Percentiles rank a stretch among this genome's conserved stretches.
Conservation (phyloP, 2,888 invertebrate species). For the Patella pellucida region DNA sequence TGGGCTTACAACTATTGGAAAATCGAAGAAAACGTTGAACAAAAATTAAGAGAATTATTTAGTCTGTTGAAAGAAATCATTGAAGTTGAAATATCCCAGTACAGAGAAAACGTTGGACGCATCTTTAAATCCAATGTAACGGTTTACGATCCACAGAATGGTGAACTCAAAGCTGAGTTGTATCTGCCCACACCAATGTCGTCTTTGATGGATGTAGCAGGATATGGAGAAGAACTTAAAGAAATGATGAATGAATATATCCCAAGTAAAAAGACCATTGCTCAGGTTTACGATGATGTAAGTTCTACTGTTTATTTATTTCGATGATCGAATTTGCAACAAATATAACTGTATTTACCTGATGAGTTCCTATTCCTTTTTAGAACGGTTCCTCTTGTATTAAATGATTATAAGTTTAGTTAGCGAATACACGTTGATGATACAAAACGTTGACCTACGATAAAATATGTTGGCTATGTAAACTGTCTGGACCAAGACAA, state of each 20-base stretch:
- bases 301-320: neutral
- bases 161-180: conserved; percentile 60
- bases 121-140: conserved; percentile 21
- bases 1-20: conserved; percentile 54
- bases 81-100: conserved; percentile 40
- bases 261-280: conserved; percentile 17
- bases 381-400: too few species aligned
- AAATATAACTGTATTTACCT: too few species aligned
- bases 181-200: conserved; percentile 52
- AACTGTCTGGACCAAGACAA: too few species aligned
- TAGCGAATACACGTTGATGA: too few species aligned
- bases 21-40: conserved; percentile 41
- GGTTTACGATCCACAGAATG: conserved; percentile 62
- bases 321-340: too few species aligned
- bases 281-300: neutral
- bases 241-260: conserved; percentile 31
- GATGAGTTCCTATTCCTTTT: too few species aligned
- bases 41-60: conserved; percentile 24
- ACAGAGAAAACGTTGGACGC: conserved; percentile 16
- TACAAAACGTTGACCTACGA: too few species aligned
- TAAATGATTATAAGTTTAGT: too few species aligned
- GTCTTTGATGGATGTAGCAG: conserved; percentile 40
- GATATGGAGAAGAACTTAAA: conserved; percentile 32
- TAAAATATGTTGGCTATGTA: too few species aligned
- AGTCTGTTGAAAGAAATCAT: conserved; percentile 33